Evolutionary conservation across 1,140 invertebrate genomes (phyloP).

Genomic region (Aphidius ervi): DNA sequence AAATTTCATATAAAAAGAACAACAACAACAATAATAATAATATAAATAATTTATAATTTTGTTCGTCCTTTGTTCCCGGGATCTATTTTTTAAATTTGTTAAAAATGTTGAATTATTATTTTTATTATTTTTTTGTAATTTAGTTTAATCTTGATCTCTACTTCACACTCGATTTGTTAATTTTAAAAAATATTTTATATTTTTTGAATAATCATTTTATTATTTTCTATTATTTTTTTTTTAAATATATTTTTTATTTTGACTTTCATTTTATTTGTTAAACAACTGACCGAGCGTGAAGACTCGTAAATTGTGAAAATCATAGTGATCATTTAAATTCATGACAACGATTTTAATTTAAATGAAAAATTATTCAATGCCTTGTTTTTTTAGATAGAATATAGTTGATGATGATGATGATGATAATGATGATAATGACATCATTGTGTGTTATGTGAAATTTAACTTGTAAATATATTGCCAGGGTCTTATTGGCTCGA

Average conservation of each 20-base stretch:
- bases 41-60: not conserved
- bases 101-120: not conserved
- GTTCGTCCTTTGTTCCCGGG: constrained; percentile 49
- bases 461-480: constrained; percentile 9
- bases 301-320: constrained; percentile 2
- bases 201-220: constrained; percentile 3
- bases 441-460: too few relatives aligned
- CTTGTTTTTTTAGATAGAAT: constrained; percentile 1
- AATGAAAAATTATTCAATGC: not conserved
- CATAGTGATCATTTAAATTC: not conserved
- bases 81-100: constrained; percentile 27
- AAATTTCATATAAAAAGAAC: not conserved
- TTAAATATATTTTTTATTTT: not conserved
- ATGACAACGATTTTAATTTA: constrained; percentile 5
- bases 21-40: constrained; percentile 8
- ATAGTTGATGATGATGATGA: not conserved
- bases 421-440: not conserved
- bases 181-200: not conserved
- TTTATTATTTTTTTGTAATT: constrained; percentile 14
- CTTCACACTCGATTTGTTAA: constrained; percentile 17
- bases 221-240: not conserved
- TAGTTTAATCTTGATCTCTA: constrained; percentile 13
- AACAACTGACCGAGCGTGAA: constrained; percentile 10
- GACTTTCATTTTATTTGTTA: constrained; percentile 11
- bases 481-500: constrained; percentile 7